A percentile compares a stretch with the other conserved stretches of the same genome.
phyloP scores from a whole-genome alignment of 2,888 invertebrate species.

The Clivina fossor region DNA sequence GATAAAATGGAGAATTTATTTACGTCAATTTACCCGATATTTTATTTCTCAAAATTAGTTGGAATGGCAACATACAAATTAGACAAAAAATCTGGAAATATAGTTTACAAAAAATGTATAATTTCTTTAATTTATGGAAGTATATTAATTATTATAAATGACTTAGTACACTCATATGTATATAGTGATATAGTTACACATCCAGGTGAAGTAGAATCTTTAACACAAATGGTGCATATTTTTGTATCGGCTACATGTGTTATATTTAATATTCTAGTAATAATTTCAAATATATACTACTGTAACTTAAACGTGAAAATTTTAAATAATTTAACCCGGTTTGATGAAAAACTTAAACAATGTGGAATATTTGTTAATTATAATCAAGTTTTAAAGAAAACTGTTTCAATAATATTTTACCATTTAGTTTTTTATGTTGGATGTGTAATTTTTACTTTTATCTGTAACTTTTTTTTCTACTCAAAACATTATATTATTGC shows the following conservation, averaged over 20 bases:
- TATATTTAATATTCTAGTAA: no score
- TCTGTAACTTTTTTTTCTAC: background rate
- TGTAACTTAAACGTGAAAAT: background rate
- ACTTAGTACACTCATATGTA: no score
- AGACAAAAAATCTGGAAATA: background rate
- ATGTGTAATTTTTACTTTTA: no score
- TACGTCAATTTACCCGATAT: background rate
- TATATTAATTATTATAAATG: no score
- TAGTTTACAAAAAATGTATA: no score
- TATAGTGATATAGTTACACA: no score
- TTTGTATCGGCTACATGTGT: no score
- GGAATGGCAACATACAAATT: background rate
- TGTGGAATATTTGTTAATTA: background rate
- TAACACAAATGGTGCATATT: no score
- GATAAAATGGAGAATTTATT: slow-evolving; percentile 4
- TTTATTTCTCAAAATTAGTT: background rate
- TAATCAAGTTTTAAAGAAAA: background rate
- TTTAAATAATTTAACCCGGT: background rate
- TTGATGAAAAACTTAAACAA: slow-evolving; percentile 3
- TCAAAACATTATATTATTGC: no score
- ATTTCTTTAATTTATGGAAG: no score
- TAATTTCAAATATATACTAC: slow-evolving; percentile 2
- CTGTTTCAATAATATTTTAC: background rate
- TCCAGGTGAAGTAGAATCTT: no score
- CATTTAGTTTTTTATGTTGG: background rate